phyloP scores from a whole-genome alignment of 2,888 invertebrate genomes.

The Pristionchus fissidentatus region DNA sequence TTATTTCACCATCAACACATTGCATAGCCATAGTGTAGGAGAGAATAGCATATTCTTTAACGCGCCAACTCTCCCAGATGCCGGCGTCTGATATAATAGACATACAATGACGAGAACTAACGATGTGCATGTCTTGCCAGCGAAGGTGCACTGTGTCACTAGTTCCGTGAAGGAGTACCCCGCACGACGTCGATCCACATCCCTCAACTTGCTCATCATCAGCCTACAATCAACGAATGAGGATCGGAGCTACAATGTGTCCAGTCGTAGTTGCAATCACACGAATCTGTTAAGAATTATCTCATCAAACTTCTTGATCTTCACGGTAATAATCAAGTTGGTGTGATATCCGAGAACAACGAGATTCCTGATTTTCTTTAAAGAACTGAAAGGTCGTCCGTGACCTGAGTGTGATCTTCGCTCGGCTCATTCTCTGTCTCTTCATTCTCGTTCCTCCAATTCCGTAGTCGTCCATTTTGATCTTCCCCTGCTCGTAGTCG shows the following conservation, averaged over 20 bases:
- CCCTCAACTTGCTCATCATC: conserved; percentile 9
- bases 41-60: neutral
- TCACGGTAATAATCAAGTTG: neutral
- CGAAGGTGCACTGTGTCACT: conserved; percentile 20
- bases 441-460: neutral
- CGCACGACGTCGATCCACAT: neutral
- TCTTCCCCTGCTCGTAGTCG: neutral
- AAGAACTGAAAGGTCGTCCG: too few species aligned
- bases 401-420: neutral
- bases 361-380: too few species aligned
- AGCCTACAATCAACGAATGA: neutral
- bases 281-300: too few species aligned
- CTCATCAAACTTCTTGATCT: too few species aligned
- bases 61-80: too few species aligned
- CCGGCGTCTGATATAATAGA: neutral
- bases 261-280: too few species aligned
- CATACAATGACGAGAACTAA: neutral
- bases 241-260: neutral
- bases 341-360: too few species aligned
- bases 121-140: conserved; percentile 33
- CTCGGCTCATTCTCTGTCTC: neutral
- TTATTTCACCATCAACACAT: too few species aligned
- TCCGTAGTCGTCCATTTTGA: neutral
- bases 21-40: too few species aligned
- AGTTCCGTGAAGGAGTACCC: conserved; percentile 20